These are phyloP conservation scores for Meta bourneti DNA, from an alignment of 2,888 invertebrate genomes.

Conservation along the genomic window DNA sequence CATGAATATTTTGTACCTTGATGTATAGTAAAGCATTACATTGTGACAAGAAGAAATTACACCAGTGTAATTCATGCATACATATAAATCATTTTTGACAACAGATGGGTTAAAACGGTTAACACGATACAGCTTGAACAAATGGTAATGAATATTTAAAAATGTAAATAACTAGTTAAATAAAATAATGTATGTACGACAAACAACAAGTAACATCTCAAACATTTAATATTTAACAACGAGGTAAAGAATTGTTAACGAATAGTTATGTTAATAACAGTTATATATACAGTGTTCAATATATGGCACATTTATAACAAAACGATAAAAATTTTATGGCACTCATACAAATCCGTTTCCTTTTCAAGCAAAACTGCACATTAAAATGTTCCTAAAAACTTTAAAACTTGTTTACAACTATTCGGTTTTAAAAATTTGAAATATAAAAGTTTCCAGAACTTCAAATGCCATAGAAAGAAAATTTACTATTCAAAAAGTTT, in stretches of 20 bases:
- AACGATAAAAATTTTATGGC: background rate
- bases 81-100: background rate
- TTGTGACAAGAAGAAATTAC: constrained; percentile 11
- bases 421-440: background rate
- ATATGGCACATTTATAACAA: constrained; percentile 35
- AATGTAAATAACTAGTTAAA: constrained; percentile 50
- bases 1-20: constrained; percentile 15
- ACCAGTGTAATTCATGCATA: constrained; percentile 9
- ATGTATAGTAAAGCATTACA: background rate
- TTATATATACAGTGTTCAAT: constrained; percentile 11
- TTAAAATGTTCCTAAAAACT: background rate
- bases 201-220: constrained; percentile 36
- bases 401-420: background rate
- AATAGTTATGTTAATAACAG: constrained; percentile 14
- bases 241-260: constrained; percentile 46
- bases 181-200: constrained; percentile 15
- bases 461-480: no score
- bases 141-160: constrained; percentile 14
- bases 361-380: background rate
- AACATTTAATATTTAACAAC: constrained; percentile 33
- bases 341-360: background rate
- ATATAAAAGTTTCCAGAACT: background rate
- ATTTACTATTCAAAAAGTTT: no score
- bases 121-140: constrained; percentile 16
- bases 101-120: constrained; percentile 30